These are phyloP conservation scores for Torymus aiolomorphi DNA, from an alignment of 2,888 invertebrate genomes.

Conservation along the genomic window DNA sequence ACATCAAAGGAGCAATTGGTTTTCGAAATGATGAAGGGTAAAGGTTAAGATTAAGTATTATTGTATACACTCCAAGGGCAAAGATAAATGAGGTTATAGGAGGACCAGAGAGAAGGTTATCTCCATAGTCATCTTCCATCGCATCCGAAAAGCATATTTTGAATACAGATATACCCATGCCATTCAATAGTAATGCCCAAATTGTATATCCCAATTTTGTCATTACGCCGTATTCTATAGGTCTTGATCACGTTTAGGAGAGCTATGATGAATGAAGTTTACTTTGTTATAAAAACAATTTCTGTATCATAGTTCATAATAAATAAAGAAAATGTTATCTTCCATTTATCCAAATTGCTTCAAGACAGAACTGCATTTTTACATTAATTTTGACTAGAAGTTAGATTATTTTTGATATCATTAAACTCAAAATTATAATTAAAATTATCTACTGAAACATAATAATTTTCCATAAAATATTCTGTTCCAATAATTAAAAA, in stretches of 20 bases:
- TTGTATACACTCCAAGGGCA: conserved; percentile 65
- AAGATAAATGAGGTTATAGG: conserved; percentile 66
- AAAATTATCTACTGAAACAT: too few species aligned
- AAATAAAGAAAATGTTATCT: too few species aligned
- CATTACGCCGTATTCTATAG: conserved; percentile 58
- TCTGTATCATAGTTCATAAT: too few species aligned
- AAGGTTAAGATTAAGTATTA: conserved; percentile 61
- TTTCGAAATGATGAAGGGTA: conserved; percentile 66
- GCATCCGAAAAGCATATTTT: conserved; percentile 66
- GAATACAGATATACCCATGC: conserved; percentile 63
- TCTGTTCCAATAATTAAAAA: too few species aligned
- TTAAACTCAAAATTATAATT: too few species aligned
- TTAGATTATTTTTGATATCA: too few species aligned
- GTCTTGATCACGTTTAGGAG: too few species aligned
- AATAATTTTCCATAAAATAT: too few species aligned
- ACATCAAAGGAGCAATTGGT: conserved; percentile 60
- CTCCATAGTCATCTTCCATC: conserved; percentile 66
- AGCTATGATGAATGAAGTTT: neutral
- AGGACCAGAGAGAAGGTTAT: conserved; percentile 63
- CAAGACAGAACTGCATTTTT: too few species aligned
- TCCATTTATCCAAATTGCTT: too few species aligned
- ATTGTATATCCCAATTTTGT: conserved; percentile 66
- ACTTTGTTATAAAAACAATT: neutral
- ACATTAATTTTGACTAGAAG: too few species aligned
- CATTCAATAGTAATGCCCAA: conserved; percentile 65